Evolutionary conservation across 2,797 vertebrate species (phyloP), one percentile per base, ranked within the genome.

Genomic region (Karalla daura): DNA sequence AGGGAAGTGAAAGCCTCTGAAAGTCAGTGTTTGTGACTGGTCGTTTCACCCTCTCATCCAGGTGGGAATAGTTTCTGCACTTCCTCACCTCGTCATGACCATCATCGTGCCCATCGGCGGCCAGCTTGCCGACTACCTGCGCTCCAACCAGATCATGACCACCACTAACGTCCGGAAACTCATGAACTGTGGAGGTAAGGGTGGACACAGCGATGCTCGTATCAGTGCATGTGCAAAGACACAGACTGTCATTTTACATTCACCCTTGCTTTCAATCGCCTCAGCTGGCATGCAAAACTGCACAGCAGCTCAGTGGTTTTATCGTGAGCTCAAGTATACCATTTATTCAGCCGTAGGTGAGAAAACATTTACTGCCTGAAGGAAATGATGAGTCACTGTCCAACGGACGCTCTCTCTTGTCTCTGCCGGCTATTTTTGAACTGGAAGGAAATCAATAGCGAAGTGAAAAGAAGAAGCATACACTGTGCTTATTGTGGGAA

Each of bases 1-100:
- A n/a, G n/a, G n/a, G n/a, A n/a, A n/a, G n/a, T n/a, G n/a, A n/a
- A n/a, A n/a, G n/a, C n/a, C n/a, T n/a, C n/a, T n/a, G n/a, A n/a
- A n/a, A n/a, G n/a, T n/a, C n/a, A n/a, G n/a, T n/a, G n/a, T n/a
- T n/a, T n/a, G n/a, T n/a, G n/a, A n/a, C n/a, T n/a, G n/a, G n/a
- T n/a, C n/a, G n/a, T n/a, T 41, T 13, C 40, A 24, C 0, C 18
- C 7, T 66, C 5, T 66, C 15, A 14, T 52, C 13, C 70, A 98
- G 96, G 96, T 98, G 37, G 96, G 96, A 10, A 84, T 98, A 11
- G 54, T 98, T 28, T 98, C 96, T 0, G 96, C 96, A 1, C 91
- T 98, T 24, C 96, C 96, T 4, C 96, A 98, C 75, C 91, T 98
- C 54, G 96, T 98, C 60, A 98, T 98, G 96, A 98, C 96, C 40